Conservation (phyloP, 2,113 vertebrate species). For the Myiopsitta monachus region DNA sequence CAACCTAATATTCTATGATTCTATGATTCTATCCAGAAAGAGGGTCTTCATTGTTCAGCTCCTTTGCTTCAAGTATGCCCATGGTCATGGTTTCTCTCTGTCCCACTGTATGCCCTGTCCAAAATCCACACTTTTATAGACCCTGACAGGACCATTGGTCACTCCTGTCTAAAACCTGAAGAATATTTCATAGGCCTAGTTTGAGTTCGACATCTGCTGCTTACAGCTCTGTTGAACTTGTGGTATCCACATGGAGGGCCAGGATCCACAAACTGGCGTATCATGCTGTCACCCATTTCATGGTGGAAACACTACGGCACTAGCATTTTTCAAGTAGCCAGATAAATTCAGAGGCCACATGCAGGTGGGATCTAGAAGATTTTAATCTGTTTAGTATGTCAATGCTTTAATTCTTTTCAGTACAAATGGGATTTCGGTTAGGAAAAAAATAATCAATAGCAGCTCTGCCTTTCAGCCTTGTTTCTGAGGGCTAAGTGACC, state of each 20-base stretch:
- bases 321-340: not conserved
- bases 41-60: not conserved
- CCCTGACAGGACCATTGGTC: too few relatives aligned
- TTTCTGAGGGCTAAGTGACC: not conserved
- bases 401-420: conserved; percentile 3
- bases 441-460: conserved; percentile 22
- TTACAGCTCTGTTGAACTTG: not conserved
- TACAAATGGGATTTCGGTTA: not conserved
- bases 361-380: not conserved
- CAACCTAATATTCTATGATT: not conserved
- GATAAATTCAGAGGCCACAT: not conserved
- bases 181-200: not conserved
- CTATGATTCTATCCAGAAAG: not conserved
- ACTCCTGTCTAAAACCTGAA: not conserved
- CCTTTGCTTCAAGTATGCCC: not conserved
- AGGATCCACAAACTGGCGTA: not conserved
- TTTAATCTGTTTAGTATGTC: not conserved
- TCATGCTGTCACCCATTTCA: accelerated
- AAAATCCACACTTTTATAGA: not conserved
- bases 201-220: not conserved
- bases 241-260: not conserved
- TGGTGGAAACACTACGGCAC: not conserved
- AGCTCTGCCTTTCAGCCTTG: not conserved
- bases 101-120: accelerated
- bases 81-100: not conserved